These are phyloP conservation scores for Philonicus albiceps DNA, from an alignment of 2,888 invertebrate genomes.

Conservation along the genomic window DNA sequence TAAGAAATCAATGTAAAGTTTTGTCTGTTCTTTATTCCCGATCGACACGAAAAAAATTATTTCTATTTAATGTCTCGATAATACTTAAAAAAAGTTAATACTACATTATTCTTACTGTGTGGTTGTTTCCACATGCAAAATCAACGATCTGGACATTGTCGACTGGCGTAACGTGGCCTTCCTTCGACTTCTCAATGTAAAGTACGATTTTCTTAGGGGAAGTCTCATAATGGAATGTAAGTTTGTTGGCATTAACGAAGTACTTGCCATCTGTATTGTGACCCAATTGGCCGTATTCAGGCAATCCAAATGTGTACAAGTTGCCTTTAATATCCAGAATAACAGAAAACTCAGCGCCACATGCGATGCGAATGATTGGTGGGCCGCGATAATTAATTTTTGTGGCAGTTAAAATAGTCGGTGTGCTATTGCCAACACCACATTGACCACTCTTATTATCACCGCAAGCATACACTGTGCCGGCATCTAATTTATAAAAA, in stretches of 20 bases:
- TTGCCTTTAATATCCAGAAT: constrained; percentile 89
- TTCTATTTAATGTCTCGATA: background rate
- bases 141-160: constrained; percentile 88
- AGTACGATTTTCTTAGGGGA: constrained; percentile 84
- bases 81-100: background rate
- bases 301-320: constrained; percentile 89
- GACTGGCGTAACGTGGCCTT: constrained; percentile 82
- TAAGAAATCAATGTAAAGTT: constrained; percentile 47
- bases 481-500: constrained; percentile 67
- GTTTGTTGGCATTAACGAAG: constrained; percentile 87
- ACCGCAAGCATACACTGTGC: constrained; percentile 87
- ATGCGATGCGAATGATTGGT: constrained; percentile 86
- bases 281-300: constrained; percentile 92
- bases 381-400: constrained; percentile 80
- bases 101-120: constrained; percentile 71
- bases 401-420: constrained; percentile 67
- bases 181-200: constrained; percentile 88
- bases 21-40: constrained; percentile 23
- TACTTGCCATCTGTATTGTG: constrained; percentile 96
- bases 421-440: constrained; percentile 77
- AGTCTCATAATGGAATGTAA: constrained; percentile 86
- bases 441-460: constrained; percentile 94
- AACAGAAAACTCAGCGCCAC: constrained; percentile 92
- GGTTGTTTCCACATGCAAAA: constrained; percentile 90
- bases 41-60: constrained; percentile 22